A percentile compares a stretch with the other conserved stretches of the same genome.
Evolutionary conservation across 2,797 vertebrate species (phyloP).

Genomic region (Gobio occitaniae): DNA sequence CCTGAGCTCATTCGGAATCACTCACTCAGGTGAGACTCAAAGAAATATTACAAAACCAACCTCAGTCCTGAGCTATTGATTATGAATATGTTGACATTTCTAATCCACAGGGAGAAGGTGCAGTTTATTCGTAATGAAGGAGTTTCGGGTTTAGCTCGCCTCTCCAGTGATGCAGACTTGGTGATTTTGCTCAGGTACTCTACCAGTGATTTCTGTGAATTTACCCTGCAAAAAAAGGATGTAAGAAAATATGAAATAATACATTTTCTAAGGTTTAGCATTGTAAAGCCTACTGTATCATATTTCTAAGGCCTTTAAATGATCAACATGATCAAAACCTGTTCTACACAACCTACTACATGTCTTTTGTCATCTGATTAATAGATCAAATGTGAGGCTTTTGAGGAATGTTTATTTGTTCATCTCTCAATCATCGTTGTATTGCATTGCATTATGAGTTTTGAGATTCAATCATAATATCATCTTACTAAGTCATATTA

Average conservation of each 20-base stretch:
- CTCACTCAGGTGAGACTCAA: constrained; percentile 86
- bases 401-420: background rate
- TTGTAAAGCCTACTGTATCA: background rate
- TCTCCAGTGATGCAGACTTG: constrained; percentile 96
- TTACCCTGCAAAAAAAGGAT: background rate
- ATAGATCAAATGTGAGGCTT: background rate
- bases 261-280: background rate
- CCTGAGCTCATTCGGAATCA: constrained; percentile 91
- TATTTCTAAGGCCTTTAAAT: background rate
- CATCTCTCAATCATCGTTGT: no score
- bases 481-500: background rate
- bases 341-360: background rate
- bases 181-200: constrained; percentile 94
- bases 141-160: constrained; percentile 89
- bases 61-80: background rate
- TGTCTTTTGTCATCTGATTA: background rate
- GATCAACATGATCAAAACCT: background rate
- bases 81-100: constrained; percentile 3
- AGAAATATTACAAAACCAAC: background rate
- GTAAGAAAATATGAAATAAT: background rate
- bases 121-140: constrained; percentile 98
- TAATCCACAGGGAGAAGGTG: constrained; percentile 90
- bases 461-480: background rate
- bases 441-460: background rate
- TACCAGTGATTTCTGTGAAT: background rate